phyloP scores from a whole-genome alignment of 2,113 vertebrate genomes.

The Sclerurus mexicanus region DNA sequence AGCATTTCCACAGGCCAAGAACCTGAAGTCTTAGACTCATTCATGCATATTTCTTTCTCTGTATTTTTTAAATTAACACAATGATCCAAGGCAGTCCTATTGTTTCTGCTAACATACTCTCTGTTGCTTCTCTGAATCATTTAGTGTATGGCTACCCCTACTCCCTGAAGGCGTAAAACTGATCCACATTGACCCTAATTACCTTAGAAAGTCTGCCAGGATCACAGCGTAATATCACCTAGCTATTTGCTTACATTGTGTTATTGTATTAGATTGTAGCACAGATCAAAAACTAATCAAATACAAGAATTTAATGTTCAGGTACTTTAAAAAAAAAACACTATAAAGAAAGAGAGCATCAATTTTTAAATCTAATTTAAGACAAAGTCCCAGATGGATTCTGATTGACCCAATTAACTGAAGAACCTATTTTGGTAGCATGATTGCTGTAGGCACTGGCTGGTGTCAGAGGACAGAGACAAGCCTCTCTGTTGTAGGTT shows the following conservation, averaged over 20 bases:
- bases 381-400: not conserved
- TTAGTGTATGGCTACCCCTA: not conserved
- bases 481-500: not conserved
- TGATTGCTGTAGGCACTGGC: not conserved
- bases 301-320: not conserved
- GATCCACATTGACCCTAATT: conserved; percentile 7
- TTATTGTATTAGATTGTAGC: not conserved
- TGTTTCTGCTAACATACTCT: not conserved
- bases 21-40: not conserved
- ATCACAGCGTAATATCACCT: not conserved
- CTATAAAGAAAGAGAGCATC: not conserved
- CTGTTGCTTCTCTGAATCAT: not conserved
- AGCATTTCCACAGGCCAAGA: not conserved
- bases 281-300: not conserved
- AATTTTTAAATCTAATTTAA: conserved; percentile 3
- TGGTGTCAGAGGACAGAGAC: not conserved
- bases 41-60: not conserved
- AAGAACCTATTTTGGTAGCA: not conserved
- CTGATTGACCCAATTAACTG: conserved; percentile 36
- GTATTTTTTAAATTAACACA: not conserved
- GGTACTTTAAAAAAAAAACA: not conserved
- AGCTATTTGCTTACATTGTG: not conserved
- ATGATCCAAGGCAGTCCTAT: not conserved
- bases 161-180: not conserved
- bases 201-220: not conserved